Evolutionary conservation across 64 coral and sea anemone species (phyloP).

Genomic region (Anthopleura sola): DNA sequence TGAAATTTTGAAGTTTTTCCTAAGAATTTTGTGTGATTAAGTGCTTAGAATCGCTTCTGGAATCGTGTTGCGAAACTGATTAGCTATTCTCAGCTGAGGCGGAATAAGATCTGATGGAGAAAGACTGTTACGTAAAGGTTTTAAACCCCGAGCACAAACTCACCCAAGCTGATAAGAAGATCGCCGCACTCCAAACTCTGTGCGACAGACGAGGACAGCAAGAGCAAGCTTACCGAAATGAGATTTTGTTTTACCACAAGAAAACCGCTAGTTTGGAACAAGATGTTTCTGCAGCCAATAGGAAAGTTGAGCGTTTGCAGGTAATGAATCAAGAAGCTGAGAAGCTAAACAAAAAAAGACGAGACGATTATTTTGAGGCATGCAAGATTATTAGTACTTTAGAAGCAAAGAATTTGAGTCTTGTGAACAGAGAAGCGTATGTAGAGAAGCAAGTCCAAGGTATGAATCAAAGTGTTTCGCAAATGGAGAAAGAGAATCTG

Average conservation of each 20-base stretch:
- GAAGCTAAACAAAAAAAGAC: constrained; percentile 29
- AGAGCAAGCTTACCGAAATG: constrained; percentile 19
- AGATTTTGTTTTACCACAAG: constrained; percentile 37
- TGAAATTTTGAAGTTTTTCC: neutral
- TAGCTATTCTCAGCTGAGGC: neutral
- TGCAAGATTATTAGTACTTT: constrained; percentile 25
- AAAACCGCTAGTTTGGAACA: constrained; percentile 31
- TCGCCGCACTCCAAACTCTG: neutral
- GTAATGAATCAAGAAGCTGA: constrained; percentile 37
- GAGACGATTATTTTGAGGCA: constrained; percentile 44
- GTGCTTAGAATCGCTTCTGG: neutral
- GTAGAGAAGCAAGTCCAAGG: constrained; percentile 27
- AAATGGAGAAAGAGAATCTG: constrained; percentile 35
- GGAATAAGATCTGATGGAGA: neutral
- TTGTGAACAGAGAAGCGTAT: constrained; percentile 13
- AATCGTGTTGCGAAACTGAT: neutral
- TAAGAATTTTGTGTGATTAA: neutral
- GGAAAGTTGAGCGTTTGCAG: constrained; percentile 14
- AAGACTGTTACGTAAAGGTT: neutral
- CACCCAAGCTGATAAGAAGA: constrained; percentile 13
- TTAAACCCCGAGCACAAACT: constrained; percentile 7
- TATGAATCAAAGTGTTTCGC: constrained; percentile 10
- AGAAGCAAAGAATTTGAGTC: constrained; percentile 1
- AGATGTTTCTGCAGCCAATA: constrained; percentile 30
- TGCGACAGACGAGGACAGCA: constrained; percentile 18